phyloP scores from a whole-genome alignment of 1,140 invertebrate species.

The Pseudachorutes palmiensis region DNA sequence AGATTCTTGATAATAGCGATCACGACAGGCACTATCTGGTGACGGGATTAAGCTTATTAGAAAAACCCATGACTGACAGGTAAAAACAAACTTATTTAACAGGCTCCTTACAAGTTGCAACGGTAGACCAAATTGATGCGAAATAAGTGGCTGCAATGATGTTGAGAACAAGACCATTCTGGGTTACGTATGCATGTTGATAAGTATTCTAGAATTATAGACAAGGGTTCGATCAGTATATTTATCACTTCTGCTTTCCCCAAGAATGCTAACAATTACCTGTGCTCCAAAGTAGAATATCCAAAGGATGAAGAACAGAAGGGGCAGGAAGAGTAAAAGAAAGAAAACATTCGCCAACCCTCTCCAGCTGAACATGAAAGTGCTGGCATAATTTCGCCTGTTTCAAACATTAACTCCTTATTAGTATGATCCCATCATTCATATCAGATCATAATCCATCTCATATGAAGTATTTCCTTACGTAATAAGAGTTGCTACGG shows the following conservation, averaged over 20 bases:
- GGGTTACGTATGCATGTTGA: slow-evolving; percentile 64
- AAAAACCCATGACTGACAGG: not conserved
- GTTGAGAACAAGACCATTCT: slow-evolving; percentile 73
- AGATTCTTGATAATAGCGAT: slow-evolving; percentile 79
- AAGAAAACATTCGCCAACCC: slow-evolving; percentile 64
- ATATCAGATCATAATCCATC: not conserved
- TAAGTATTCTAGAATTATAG: slow-evolving; percentile 39
- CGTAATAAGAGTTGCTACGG: slow-evolving; percentile 66
- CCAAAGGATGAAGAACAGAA: slow-evolving; percentile 68
- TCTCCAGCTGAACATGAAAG: slow-evolving; percentile 63
- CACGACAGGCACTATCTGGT: slow-evolving; percentile 72
- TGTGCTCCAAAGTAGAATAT: slow-evolving; percentile 66
- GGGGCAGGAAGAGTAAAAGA: slow-evolving; percentile 63
- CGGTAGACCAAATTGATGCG: slow-evolving; percentile 67
- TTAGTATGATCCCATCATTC: not conserved
- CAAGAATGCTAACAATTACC: slow-evolving; percentile 42
- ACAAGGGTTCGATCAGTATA: too few relatives aligned
- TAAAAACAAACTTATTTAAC: too few relatives aligned
- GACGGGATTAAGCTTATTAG: too few relatives aligned
- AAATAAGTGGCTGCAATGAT: slow-evolving; percentile 67
- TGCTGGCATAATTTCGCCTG: slow-evolving; percentile 64
- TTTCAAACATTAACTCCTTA: not conserved
- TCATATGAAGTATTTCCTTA: slow-evolving; percentile 45
- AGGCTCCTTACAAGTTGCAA: slow-evolving; percentile 69
- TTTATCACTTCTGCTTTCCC: too few relatives aligned